phyloP scores from a whole-genome alignment of 2,113 vertebrate species.

The Turdus rufiventris region DNA sequence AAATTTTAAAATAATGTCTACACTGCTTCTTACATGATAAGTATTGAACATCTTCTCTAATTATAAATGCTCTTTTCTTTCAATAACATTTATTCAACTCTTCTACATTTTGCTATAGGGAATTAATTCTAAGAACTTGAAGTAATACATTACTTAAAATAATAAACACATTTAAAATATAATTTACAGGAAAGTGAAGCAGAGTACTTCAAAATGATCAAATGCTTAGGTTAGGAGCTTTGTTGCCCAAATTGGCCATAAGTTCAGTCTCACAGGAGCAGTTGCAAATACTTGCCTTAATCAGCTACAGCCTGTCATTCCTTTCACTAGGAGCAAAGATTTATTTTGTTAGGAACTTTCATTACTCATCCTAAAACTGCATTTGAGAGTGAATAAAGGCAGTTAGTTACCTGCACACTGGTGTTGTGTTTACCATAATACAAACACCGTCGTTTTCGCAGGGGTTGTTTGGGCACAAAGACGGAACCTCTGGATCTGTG shows the following conservation, averaged over 20 bases:
- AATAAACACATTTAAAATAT: background rate
- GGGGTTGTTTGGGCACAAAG: constrained; percentile 50
- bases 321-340: background rate
- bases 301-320: background rate
- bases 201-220: background rate
- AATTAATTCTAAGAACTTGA: background rate
- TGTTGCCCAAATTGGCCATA: background rate
- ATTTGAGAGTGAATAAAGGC: background rate
- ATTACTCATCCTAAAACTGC: background rate
- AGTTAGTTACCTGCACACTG: constrained; percentile 84
- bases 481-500: accelerated
- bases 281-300: background rate
- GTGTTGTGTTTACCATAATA: background rate
- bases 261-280: background rate
- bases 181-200: background rate
- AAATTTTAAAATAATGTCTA: background rate
- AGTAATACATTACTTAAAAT: background rate
- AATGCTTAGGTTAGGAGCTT: background rate
- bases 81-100: background rate
- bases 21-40: background rate
- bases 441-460: constrained; percentile 86
- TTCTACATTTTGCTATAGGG: background rate
- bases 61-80: background rate
- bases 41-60: background rate
- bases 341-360: background rate